phyloP scores from a whole-genome alignment of 2,113 vertebrate genomes.

The Mustela nigripes region DNA sequence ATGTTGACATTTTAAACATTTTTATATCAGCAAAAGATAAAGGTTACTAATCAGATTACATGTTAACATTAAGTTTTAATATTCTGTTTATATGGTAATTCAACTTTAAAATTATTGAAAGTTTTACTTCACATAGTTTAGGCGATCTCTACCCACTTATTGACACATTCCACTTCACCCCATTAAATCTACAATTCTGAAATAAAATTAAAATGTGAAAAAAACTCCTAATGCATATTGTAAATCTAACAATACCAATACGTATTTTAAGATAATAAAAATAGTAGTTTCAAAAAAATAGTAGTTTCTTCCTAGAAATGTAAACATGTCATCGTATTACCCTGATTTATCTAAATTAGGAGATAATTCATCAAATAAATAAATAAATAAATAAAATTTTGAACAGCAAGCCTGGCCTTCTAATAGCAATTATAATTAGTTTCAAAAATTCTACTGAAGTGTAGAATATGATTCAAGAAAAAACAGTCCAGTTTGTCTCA shows the following conservation, averaged over 20 bases:
- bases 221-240: neutral
- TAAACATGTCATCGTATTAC: neutral
- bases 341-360: neutral
- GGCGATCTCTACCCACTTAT: neutral
- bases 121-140: neutral
- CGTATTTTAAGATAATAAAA: neutral
- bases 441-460: slow-evolving; percentile 4
- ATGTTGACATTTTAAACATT: neutral
- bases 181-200: neutral
- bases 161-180: neutral
- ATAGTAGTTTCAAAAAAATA: neutral
- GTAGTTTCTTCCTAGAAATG: neutral
- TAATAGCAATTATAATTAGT: neutral
- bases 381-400: neutral
- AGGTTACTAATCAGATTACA: neutral
- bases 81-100: neutral
- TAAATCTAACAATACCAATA: neutral
- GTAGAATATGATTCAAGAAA: neutral
- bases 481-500: neutral
- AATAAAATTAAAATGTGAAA: neutral
- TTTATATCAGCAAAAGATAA: neutral
- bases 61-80: neutral
- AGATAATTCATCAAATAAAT: neutral
- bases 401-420: neutral
- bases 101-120: neutral